A percentile compares a stretch with the other conserved stretches of the same genome.
These are phyloP conservation scores for Odocoileus virginianus DNA, from an alignment of 2,113 vertebrate genomes.

Conservation along the genomic window DNA sequence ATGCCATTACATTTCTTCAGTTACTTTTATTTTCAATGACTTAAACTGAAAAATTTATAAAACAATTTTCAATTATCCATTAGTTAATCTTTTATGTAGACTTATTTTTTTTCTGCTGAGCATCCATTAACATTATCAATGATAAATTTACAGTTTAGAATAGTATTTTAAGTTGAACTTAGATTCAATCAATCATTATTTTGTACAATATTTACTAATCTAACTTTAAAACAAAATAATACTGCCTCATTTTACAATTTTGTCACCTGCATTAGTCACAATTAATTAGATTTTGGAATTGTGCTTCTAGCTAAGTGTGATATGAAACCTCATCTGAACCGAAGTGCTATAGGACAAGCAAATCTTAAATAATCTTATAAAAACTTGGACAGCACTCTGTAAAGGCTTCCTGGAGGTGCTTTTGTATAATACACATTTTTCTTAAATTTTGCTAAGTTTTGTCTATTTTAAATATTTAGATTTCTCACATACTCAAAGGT, in stretches of 20 bases:
- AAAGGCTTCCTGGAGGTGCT: not conserved
- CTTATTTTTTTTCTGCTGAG: not conserved
- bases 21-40: not conserved
- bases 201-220: not conserved
- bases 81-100: not conserved
- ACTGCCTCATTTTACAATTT: not conserved
- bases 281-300: not conserved
- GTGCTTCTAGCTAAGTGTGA: not conserved
- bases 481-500: constrained; percentile 34
- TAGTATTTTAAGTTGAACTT: not conserved
- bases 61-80: not conserved
- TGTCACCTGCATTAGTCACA: not conserved
- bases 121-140: not conserved
- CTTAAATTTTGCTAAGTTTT: not conserved
- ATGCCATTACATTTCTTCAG: not conserved
- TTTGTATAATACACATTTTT: not conserved
- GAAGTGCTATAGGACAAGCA: not conserved
- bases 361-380: not conserved
- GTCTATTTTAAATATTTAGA: not conserved
- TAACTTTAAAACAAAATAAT: not conserved
- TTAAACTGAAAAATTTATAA: not conserved
- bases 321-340: not conserved
- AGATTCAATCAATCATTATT: not conserved
- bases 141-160: not conserved
- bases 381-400: not conserved